Base-by-base conservation (phyloP, 2,888 invertebrate genomes). In the Hylaea fasciaria region DNA sequence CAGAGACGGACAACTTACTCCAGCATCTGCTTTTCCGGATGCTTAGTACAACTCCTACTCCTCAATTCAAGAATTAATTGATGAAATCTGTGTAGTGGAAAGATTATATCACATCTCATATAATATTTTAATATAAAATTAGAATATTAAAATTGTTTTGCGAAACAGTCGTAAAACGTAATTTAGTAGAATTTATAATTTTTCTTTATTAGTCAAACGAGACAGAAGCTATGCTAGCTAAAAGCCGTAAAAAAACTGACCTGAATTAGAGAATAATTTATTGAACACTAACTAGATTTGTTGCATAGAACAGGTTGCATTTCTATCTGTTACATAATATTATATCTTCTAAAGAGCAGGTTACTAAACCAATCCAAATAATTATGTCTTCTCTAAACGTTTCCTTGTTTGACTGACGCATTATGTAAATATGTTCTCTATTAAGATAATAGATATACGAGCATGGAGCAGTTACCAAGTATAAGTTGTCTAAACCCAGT, bases 401-500 rank as follows among this genome's bases (percentile, higher is more conserved):
- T 68, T 67, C 61, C 67, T 64, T 61, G 35, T 45, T 43, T 45
- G 47, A 52, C 43, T 45, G 43, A 48, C 44, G 35, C 49, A 43
- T 49, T 56, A 56, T 56, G 44, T 52, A 55, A 56, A 59, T 56
- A 48, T 22, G 39, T 32, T 40, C 45, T 32, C 22, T 39, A 29
- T 44, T 49, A 60, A 41, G 46, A 58, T 63, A n/a, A 43, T 48
- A 47, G 56, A 53, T 63, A 12, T 45, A 2, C 51, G 47, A 43
- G 40, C 2, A 29, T 17, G n/a, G 14, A 66, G 43, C 3, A 32
- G 49, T 51, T 62, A 41, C 48, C 58, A 60, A 53, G 65, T 54
- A 61, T 50, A 54, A 59, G 52, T 61, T 63, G 57, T 63, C 61
- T 10, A 46, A 62, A 61, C 44, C 55, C 52, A 54, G n/a, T n/a